Evolutionary conservation across 2,797 vertebrate species (phyloP).

Genomic region (Melanotaenia pygmaea): DNA sequence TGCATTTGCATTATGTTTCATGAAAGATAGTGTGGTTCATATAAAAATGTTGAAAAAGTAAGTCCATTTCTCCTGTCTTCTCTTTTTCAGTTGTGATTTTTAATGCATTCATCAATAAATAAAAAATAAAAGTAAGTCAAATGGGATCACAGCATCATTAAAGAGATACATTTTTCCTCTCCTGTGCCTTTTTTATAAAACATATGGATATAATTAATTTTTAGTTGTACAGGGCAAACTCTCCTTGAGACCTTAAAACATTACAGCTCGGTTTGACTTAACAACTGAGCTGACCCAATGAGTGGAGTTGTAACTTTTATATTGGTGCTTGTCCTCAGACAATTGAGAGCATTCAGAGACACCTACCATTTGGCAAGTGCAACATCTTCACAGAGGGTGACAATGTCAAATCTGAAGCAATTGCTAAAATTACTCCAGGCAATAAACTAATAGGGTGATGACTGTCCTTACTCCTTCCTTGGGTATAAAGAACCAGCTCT

Average conservation of each 20-base stretch:
- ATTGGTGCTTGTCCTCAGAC: constrained; percentile 42
- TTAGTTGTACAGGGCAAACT: neutral
- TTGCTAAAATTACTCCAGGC: constrained; percentile 54
- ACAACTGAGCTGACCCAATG: constrained; percentile 11
- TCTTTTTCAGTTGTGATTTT: neutral
- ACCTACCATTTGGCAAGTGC: constrained; percentile 51
- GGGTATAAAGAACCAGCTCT: constrained; percentile 36
- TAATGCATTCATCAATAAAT: neutral
- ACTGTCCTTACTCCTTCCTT: constrained; percentile 41
- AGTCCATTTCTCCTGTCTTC: neutral
- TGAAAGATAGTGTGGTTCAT: constrained; percentile 23
- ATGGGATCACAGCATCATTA: neutral
- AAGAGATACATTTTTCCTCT: neutral
- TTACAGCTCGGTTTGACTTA: constrained; percentile 35
- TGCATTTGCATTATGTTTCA: constrained; percentile 7
- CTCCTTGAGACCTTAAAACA: constrained; percentile 3
- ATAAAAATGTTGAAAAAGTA: constrained; percentile 16
- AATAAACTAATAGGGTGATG: constrained; percentile 57
- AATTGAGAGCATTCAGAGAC: constrained; percentile 28
- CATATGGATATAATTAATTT: neutral
- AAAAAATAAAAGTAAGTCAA: neutral
- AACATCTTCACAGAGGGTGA: constrained; percentile 35
- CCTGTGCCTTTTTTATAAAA: neutral
- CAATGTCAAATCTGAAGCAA: constrained; percentile 48
- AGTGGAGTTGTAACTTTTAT: constrained; percentile 52